These are phyloP conservation scores for Platysteira castanea DNA, from an alignment of 2,113 vertebrate genomes.

Conservation along the genomic window DNA sequence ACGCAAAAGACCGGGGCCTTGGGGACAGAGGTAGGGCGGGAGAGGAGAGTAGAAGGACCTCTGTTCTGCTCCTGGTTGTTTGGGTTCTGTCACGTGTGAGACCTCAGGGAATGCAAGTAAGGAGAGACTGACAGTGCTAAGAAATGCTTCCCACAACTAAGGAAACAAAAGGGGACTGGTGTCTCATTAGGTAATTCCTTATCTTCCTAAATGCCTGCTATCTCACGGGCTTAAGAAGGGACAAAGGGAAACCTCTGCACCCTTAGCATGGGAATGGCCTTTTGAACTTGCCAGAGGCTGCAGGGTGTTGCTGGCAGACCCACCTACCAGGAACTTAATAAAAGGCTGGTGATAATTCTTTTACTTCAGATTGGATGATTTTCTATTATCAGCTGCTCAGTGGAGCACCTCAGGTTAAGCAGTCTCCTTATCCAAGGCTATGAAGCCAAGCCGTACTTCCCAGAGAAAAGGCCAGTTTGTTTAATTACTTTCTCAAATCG, in stretches of 20 bases:
- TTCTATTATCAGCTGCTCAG: background rate
- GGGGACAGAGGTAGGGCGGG: accelerated
- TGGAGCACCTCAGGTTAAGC: background rate
- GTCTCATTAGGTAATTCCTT: background rate
- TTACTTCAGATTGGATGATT: background rate
- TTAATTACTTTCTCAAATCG: background rate
- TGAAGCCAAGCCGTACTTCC: background rate
- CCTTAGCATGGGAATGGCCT: background rate
- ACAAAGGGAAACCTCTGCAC: background rate
- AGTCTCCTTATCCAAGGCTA: background rate
- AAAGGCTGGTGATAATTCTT: background rate
- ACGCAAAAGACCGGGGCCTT: too few relatives aligned
- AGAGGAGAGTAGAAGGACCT: background rate
- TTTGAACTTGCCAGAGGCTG: background rate
- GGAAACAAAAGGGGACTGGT: background rate
- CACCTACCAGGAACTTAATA: background rate
- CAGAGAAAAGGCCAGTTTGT: background rate
- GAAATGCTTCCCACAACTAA: background rate
- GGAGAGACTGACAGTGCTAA: background rate
- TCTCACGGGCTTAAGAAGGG: background rate
- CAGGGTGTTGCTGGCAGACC: background rate
- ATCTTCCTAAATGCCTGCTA: background rate
- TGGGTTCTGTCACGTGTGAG: background rate
- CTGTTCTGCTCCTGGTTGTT: background rate
- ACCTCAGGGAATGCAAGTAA: background rate